Evolutionary conservation across 2,888 invertebrate species (phyloP).

Genomic region (Rhamphomyia laevipes): DNA sequence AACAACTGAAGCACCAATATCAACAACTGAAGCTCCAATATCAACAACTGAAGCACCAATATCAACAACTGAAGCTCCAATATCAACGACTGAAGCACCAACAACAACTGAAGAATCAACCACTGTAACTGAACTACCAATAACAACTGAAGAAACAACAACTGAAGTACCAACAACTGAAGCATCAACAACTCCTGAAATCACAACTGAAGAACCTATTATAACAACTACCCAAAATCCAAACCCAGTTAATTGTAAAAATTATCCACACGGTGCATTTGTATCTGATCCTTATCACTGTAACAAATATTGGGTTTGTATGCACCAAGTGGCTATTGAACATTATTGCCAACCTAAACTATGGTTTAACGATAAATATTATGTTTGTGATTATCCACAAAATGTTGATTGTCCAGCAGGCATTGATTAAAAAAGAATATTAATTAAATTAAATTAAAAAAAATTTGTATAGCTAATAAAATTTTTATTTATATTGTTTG

Average conservation of each 20-base stretch:
- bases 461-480: too few species aligned
- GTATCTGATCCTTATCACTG: conserved; percentile 9
- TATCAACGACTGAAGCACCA: not conserved
- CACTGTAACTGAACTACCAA: not conserved
- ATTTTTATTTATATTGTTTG: too few species aligned
- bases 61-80: not conserved
- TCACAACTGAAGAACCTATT: not conserved
- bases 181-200: not conserved
- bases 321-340: conserved; percentile 6
- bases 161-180: not conserved
- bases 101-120: not conserved
- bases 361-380: conserved; percentile 12
- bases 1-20: not conserved
- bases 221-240: not conserved
- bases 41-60: not conserved
- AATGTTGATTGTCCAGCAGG: conserved; percentile 11
- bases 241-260: conserved; percentile 1
- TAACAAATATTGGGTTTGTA: conserved; percentile 11
- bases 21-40: not conserved
- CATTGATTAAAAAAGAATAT: conserved; percentile 7
- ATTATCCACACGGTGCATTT: conserved; percentile 8
- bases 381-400: conserved; percentile 10
- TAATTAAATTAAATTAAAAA: too few species aligned
- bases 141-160: not conserved
- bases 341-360: conserved; percentile 7